Evolutionary conservation across 2,797 vertebrate genomes (phyloP).

Genomic region (Halcyon leucocephala): DNA sequence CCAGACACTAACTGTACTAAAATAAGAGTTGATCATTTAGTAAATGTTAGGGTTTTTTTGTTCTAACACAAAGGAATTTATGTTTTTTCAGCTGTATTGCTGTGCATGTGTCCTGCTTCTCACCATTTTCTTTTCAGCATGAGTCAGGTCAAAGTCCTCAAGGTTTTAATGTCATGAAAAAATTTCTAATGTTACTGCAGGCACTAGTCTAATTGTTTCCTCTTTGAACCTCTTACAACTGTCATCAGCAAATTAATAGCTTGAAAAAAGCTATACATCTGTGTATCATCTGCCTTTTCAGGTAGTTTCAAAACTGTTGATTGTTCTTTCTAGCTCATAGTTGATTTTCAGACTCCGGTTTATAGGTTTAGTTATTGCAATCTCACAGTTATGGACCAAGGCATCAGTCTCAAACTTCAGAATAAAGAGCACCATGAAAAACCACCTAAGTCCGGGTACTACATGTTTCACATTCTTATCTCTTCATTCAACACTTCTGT

Average conservation of each 20-base stretch:
- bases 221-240: background rate
- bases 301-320: background rate
- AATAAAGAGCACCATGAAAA: background rate
- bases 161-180: constrained; percentile 27
- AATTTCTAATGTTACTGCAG: background rate
- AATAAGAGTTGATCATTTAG: background rate
- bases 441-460: background rate
- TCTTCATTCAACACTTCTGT: background rate
- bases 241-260: background rate
- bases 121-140: background rate
- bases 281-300: background rate
- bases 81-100: background rate
- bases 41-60: background rate
- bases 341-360: background rate
- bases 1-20: constrained; percentile 43
- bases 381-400: background rate
- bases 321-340: background rate
- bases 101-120: constrained; percentile 1
- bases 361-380: background rate
- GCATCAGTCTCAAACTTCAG: background rate
- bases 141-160: constrained; percentile 33
- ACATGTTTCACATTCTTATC: background rate
- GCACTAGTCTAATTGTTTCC: background rate
- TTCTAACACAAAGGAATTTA: constrained; percentile 1
- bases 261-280: background rate